phyloP scores from a whole-genome alignment of 2,888 invertebrate genomes.

The Eupithecia pulchellata region DNA sequence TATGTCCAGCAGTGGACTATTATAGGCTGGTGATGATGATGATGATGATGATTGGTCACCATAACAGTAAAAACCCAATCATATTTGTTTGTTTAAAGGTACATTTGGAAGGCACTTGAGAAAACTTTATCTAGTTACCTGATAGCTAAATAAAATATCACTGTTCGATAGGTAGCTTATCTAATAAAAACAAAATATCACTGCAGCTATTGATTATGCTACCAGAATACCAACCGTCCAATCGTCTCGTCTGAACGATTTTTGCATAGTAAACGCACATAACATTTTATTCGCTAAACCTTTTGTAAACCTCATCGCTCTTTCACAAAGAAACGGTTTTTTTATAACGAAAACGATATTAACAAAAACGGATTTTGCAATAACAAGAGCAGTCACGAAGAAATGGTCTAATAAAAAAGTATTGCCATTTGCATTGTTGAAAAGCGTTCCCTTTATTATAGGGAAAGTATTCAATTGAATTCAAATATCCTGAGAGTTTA shows the following conservation, averaged over 20 bases:
- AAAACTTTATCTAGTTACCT: too few species aligned
- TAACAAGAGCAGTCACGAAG: slow-evolving; percentile 49
- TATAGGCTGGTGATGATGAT: too few species aligned
- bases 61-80: too few species aligned
- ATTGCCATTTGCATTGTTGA: slow-evolving; percentile 49
- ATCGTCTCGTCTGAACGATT: slow-evolving; percentile 55
- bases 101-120: too few species aligned
- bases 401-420: slow-evolving; percentile 59
- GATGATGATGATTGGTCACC: too few species aligned
- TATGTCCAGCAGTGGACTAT: too few species aligned
- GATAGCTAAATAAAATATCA: too few species aligned
- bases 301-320: slow-evolving; percentile 56
- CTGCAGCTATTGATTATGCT: neutral
- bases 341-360: slow-evolving; percentile 7
- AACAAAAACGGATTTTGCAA: slow-evolving; percentile 63
- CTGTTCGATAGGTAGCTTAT: too few species aligned
- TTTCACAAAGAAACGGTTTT: slow-evolving; percentile 39
- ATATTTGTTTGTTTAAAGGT: too few species aligned
- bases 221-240: slow-evolving; percentile 55
- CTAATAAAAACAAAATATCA: too few species aligned
- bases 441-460: slow-evolving; percentile 26
- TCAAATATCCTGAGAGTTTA: slow-evolving; percentile 20
- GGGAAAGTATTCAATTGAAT: slow-evolving; percentile 23
- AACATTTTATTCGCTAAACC: slow-evolving; percentile 65
- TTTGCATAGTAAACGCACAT: slow-evolving; percentile 76